These are phyloP conservation scores for Microcebus jonahi DNA, from an alignment of 2,113 vertebrate species.

Conservation along the genomic window DNA sequence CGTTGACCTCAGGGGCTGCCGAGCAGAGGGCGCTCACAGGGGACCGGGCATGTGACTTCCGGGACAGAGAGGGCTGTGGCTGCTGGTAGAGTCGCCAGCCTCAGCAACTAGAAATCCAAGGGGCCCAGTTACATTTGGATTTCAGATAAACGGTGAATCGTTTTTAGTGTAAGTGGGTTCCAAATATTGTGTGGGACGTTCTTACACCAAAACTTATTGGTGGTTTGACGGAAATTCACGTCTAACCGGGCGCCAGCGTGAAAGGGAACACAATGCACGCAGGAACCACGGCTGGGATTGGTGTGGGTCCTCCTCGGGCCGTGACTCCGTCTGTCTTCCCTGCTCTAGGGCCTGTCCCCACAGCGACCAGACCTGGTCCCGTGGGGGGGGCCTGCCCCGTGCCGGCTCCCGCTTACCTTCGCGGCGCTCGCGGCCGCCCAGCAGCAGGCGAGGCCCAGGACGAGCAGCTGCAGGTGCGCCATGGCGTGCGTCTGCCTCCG, in stretches of 20 bases:
- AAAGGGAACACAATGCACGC: rapidly evolving
- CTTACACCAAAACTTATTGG: rapidly evolving
- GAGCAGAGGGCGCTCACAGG: too few relatives aligned
- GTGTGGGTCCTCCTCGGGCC: background rate
- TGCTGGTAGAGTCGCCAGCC: background rate
- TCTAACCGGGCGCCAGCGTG: rapidly evolving
- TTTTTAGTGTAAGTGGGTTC: background rate
- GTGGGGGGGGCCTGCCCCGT: rapidly evolving
- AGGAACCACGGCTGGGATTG: rapidly evolving
- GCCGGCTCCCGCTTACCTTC: slow-evolving; percentile 75
- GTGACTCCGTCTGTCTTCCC: background rate
- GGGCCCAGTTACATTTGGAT: background rate
- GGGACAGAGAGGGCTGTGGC: too few relatives aligned
- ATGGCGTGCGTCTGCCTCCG: slow-evolving; percentile 74
- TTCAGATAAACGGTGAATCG: background rate
- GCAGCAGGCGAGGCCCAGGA: slow-evolving; percentile 78
- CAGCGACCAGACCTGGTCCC: background rate
- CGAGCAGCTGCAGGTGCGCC: slow-evolving; percentile 82
- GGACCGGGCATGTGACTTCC: too few relatives aligned
- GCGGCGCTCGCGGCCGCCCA: slow-evolving; percentile 81
- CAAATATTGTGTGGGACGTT: rapidly evolving
- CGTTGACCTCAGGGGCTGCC: too few relatives aligned
- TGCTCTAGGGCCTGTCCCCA: background rate
- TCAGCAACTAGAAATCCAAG: too few relatives aligned
- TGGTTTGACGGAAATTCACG: background rate